Conservation (phyloP, 1,140 invertebrate genomes). For the Drosophila triauraria region DNA sequence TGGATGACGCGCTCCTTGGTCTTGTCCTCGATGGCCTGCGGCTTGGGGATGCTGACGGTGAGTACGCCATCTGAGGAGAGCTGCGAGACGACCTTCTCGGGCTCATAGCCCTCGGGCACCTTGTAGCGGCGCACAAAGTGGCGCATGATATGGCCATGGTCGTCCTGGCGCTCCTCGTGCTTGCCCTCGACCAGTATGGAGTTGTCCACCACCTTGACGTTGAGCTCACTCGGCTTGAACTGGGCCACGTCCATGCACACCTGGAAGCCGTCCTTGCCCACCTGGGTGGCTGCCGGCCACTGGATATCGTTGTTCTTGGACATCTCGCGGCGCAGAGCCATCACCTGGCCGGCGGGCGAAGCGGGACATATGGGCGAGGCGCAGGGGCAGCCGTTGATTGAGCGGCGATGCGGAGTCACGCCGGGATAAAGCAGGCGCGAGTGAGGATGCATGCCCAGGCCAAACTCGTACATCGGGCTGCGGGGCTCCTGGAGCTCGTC, state of each 20-base stretch:
- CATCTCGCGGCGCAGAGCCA: slow-evolving; percentile 52
- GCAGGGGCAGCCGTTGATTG: slow-evolving; percentile 57
- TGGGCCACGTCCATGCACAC: slow-evolving; percentile 89
- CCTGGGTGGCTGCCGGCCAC: slow-evolving; percentile 39
- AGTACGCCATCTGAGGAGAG: slow-evolving; percentile 91
- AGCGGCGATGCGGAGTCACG: slow-evolving; percentile 6
- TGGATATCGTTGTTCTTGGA: slow-evolving; percentile 38
- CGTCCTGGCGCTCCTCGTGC: slow-evolving; percentile 89
- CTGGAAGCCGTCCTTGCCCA: slow-evolving; percentile 85
- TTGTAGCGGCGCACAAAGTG: slow-evolving; percentile 90
- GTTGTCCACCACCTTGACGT: slow-evolving; percentile 90
- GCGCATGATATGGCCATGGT: slow-evolving; percentile 87
- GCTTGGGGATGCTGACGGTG: slow-evolving; percentile 88
- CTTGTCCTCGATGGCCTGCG: slow-evolving; percentile 73
- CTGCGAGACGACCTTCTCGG: slow-evolving; percentile 88
- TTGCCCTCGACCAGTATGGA: slow-evolving; percentile 89
- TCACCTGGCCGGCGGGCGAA: slow-evolving; percentile 51
- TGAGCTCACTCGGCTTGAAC: slow-evolving; percentile 91
- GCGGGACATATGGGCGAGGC: slow-evolving; percentile 53
- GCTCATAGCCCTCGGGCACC: slow-evolving; percentile 89
- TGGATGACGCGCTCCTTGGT: slow-evolving; percentile 63
- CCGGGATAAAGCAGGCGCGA: slow-evolving; percentile 44
- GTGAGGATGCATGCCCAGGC: slow-evolving; percentile 53
- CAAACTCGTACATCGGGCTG: slow-evolving; percentile 60
- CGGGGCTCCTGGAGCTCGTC: slow-evolving; percentile 63